Base-by-base conservation (phyloP, 2,113 vertebrate species). In the Syngnathus scovelli region DNA sequence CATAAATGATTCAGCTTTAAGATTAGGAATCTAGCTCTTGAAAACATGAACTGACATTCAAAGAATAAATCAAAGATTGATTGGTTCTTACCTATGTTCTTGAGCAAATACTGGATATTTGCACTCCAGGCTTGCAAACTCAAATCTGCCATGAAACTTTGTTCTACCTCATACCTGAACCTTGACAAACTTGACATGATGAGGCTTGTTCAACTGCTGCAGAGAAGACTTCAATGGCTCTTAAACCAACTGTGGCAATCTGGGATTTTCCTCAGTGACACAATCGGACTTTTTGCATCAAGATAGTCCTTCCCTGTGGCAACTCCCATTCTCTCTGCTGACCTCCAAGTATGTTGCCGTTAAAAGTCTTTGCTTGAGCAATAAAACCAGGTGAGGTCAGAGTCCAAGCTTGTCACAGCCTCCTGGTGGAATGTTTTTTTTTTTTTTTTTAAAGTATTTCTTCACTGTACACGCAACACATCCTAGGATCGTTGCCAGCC, bases 101-200 rank as follows among this genome's bases (percentile, higher is more conserved):
- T 39, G 67, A 75, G 69, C 64, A 74, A 78, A 81, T 55, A 2
- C 23, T 52, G 66, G 48, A 64, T 68, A 65, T 81, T 58, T 70
- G 49, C 71, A 74, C 75, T 81, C 77, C 60, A 69, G 60, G 44
- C 76, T 70, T 36, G 68, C 76, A 70, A 66, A 80, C 77, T 62
- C 72, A 65, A 81, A 52, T 88, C 67, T 78, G 80, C 82, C 72
- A 86, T 83, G 69, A 73, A 84, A 78, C 67, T 43, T 68, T 23
- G 67, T 66, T 78, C 73, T n/a, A 64, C 66, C 52, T 61, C 67
- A 23, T 76, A 71, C 77, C 74, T 82, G 81, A 70, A 69, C 82
- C 71, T 70, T 75, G 68, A 78, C 75, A 76, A 66, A 60, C 72
- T 60, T 58, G 76, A 86, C 88, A 82, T 86, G 89, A 90, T 55